Base-by-base conservation (phyloP, 2,888 invertebrate species). In the Zele albiditarsus region DNA sequence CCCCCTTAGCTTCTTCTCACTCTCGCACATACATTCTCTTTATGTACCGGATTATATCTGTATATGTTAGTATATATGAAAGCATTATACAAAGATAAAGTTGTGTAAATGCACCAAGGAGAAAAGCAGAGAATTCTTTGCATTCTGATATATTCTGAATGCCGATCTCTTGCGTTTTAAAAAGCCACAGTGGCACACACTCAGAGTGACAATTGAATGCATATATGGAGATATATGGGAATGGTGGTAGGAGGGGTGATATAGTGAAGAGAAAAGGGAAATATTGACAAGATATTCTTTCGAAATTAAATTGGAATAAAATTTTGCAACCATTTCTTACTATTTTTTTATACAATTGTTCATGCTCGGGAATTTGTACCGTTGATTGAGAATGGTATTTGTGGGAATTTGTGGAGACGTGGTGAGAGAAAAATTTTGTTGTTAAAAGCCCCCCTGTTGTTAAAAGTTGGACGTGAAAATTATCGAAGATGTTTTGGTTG, bases 91-190 rank as follows among this genome's bases (percentile, higher is more conserved):
- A 27, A 68, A 74, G 58, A 76, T 67, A 76, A 77, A 77, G 67
- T 70, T 67, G 67, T 78, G 74, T 75, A 73, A 77, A 74, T 65
- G 53, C 53, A 74, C 65, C 38, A 12, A 63, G 70, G 75, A 78
- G 80, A 82, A 82, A 84, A 81, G 76, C 77, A 66, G 74, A 73
- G 76, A 80, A 85, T 84, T 84, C 83, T 76, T 77, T 70, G 77
- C 81, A 80, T 85, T 80, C 46, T 46, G 8, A 20, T 20, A 20
- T 20, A 53, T 53, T 20, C 80, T 79, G 58, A 68, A 76, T 77
- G 53, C 69, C 71, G 42, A 69, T 69, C 67, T 60, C 71, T 57
- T 53, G 42, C 70, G 28, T 38, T 38, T 12, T 20, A 20, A 49
- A 69, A 33, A 23, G 57, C 33, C 69, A 69, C 14, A 27, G 27